Evolutionary conservation across 2,888 invertebrate genomes (phyloP), one percentile per base, ranked within the genome.

Genomic region (Temnothorax ravouxi): DNA sequence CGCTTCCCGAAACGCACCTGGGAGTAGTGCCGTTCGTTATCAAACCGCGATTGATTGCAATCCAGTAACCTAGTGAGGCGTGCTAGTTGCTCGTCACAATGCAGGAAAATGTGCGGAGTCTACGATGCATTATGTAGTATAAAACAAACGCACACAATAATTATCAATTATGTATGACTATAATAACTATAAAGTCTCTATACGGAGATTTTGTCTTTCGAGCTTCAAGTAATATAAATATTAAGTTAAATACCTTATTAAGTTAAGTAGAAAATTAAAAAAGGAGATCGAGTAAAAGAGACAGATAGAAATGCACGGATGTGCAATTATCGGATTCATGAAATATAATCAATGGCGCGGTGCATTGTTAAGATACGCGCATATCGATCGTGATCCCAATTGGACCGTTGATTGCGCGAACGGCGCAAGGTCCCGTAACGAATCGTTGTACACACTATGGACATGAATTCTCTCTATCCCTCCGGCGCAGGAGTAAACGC

Each of bases 401-500:
- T 79, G 72, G 47, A 59, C 59, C 47, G 72, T 72, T 80, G 79
- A 80, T 80, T 80, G 79, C 79, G 59, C 71, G 21, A 71, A 76
- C 64, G 72, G 50, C 75, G 50, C 75, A 38, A 38, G 75, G 69
- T 66, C 64, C 83, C 83, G 86, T 87, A 92, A 91, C 89, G 91
- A 91, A 88, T 91, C 89, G 92, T 89, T 91, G 89, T 56, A 71
- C 71, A 71, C 88, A 84, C 81, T 85, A 74, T 80, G 71, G 62
- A 64, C 86, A 86, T 84, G 90, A 90, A 90, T 89, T 86, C 89
- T 67, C 85, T 76, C 62, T 64, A 38, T n/a, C 80, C 64, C 79
- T 50, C 85, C 21, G 21, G 47, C 34, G 34, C 15, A 21, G 87
- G 88, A 86, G 90, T 92, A 91, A 91, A 89, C 92, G 92, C 91